These are phyloP conservation scores for Barbus barbus DNA, from an alignment of 2,113 vertebrate species.

Conservation along the genomic window DNA sequence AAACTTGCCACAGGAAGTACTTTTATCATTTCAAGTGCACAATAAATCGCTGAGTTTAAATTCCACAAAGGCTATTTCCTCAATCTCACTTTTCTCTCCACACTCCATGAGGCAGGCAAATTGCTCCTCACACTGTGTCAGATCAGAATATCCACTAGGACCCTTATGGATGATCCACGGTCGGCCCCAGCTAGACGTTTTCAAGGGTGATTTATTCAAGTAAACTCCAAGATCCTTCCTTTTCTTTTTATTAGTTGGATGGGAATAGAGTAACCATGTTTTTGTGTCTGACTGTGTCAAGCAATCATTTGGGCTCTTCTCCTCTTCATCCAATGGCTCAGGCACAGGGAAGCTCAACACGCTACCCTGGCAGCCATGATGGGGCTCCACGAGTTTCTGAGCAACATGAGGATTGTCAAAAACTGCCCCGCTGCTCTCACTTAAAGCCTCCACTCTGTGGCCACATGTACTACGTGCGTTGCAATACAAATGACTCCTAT, in stretches of 20 bases:
- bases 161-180: constrained; percentile 82
- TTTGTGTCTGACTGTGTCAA: constrained; percentile 65
- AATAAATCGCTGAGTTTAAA: constrained; percentile 72
- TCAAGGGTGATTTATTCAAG: constrained; percentile 78
- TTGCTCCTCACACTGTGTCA: constrained; percentile 77
- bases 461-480: constrained; percentile 77
- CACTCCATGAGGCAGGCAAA: constrained; percentile 90
- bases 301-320: constrained; percentile 59
- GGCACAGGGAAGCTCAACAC: constrained; percentile 82
- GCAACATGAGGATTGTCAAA: constrained; percentile 72
- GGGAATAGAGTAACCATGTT: constrained; percentile 87
- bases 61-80: constrained; percentile 75
- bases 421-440: constrained; percentile 68
- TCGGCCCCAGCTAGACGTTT: constrained; percentile 69
- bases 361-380: constrained; percentile 87
- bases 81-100: constrained; percentile 74
- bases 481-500: constrained; percentile 80
- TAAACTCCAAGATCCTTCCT: constrained; percentile 85
- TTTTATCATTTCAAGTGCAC: constrained; percentile 62
- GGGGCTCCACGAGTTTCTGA: constrained; percentile 72
- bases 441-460: constrained; percentile 80
- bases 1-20: background rate
- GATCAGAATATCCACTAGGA: constrained; percentile 89
- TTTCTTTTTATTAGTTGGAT: constrained; percentile 75
- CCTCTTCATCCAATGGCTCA: constrained; percentile 51